Conservation (phyloP, 2,888 invertebrate genomes). For the Schizaphis graminum region DNA sequence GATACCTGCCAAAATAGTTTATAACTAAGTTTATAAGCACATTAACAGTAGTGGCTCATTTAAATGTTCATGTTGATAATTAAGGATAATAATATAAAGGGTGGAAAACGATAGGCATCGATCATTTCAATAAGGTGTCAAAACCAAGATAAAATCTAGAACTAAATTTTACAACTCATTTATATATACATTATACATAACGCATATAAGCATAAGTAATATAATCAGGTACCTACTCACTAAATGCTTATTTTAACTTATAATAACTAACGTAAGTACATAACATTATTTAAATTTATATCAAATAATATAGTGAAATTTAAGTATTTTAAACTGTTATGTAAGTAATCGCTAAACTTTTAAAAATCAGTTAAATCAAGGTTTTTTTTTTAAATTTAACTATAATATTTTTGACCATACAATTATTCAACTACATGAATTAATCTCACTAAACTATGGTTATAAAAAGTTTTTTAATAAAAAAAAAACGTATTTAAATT, state of each 20-base stretch:
- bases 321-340: neutral
- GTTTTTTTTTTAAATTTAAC: neutral
- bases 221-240: neutral
- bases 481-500: neutral
- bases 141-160: neutral
- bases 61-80: slow-evolving; percentile 5
- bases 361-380: neutral
- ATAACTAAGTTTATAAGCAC: neutral
- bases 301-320: neutral
- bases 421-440: neutral
- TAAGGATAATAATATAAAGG: neutral
- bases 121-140: slow-evolving; percentile 24
- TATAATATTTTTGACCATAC: neutral
- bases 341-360: neutral
- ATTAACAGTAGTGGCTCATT: neutral
- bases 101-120: neutral
- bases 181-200: neutral
- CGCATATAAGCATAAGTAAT: neutral
- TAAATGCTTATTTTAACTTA: neutral
- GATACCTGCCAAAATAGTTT: neutral
- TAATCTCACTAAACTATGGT: neutral
- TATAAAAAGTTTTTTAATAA: neutral
- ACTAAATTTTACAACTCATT: neutral
- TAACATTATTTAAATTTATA: neutral
- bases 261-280: neutral